Base-by-base conservation (phyloP, 2,797 vertebrate genomes). In the Moxostoma hubbsi region DNA sequence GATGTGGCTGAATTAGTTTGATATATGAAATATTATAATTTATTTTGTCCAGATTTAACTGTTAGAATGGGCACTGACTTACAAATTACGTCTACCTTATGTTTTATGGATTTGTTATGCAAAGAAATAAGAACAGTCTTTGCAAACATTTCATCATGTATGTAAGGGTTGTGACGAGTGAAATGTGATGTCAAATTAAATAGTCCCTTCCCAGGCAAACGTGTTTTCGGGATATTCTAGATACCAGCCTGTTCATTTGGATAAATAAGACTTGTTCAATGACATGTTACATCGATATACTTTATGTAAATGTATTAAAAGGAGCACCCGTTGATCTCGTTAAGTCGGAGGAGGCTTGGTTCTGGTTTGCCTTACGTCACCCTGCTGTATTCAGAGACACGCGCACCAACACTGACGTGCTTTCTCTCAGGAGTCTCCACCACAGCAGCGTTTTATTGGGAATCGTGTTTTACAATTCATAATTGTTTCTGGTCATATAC, bases 351-450 rank as follows among this genome's bases (percentile, higher is more conserved):
- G 50, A 73, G 77, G 74, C 77, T 78, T 59, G 64, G 77, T 67
- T 9, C 68, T 76, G 80, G 64, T 80, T 58, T 73, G 77, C 69
- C 79, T 85, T 73, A 86, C 85, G 85, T 86, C 85, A 86, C 82
- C 78, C 77, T 77, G 80, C 69, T 78, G 69, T 72, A 64, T 46
- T 24, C 16, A 24, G 46, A 61, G 1, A 24, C 36, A 46, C 43
- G 5, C 36, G 9, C 55, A 43, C 49, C 2, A 16, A 2, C 16
- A 6, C 9, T 61, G 75, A 62, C 67, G 55, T 69, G 64, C 9
- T 43, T 49, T 51, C 66, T 47, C 10, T 50, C 65, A 69, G 6
- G 62, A 46, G 13, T 45, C 43, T 63, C 61, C 13, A 46, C 45
- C 11, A 5, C 36, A 58, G 4, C 46, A 67, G 12, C 45, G 16